Evolutionary conservation across 2,797 vertebrate species (phyloP).

Genomic region (Okamejei kenojei): DNA sequence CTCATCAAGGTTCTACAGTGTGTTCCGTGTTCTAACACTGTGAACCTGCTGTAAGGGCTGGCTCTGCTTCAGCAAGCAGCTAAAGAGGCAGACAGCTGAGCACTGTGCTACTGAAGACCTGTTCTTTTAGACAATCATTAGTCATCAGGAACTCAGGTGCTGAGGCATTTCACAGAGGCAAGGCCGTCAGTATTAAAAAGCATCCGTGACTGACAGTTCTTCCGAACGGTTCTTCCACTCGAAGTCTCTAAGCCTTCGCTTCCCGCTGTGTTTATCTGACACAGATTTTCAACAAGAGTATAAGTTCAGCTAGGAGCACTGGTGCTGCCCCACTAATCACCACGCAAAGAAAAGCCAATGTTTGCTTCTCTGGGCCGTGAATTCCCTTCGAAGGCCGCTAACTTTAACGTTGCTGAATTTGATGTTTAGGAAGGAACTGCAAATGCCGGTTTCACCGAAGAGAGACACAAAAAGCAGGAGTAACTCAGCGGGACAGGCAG

Average conservation of each 20-base stretch:
- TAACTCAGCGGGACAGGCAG: no score
- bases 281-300: background rate
- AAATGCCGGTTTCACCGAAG: no score
- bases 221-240: background rate
- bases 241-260: background rate
- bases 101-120: background rate
- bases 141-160: conserved; percentile 4
- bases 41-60: background rate
- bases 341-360: background rate
- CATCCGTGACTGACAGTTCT: background rate
- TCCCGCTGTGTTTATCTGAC: background rate
- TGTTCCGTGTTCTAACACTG: background rate
- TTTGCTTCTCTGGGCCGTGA: background rate
- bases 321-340: conserved; percentile 6
- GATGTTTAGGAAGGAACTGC: no score
- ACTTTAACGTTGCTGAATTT: no score
- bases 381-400: no score
- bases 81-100: background rate
- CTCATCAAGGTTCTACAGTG: no score
- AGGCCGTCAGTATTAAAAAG: background rate
- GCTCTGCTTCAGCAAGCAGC: background rate
- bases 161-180: conserved; percentile 16
- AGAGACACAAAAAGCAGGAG: no score
- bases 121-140: conserved; percentile 6
- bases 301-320: background rate